Evolutionary conservation across 2,113 vertebrate genomes (phyloP).

Genomic region (Datnioides undecimradiatus): DNA sequence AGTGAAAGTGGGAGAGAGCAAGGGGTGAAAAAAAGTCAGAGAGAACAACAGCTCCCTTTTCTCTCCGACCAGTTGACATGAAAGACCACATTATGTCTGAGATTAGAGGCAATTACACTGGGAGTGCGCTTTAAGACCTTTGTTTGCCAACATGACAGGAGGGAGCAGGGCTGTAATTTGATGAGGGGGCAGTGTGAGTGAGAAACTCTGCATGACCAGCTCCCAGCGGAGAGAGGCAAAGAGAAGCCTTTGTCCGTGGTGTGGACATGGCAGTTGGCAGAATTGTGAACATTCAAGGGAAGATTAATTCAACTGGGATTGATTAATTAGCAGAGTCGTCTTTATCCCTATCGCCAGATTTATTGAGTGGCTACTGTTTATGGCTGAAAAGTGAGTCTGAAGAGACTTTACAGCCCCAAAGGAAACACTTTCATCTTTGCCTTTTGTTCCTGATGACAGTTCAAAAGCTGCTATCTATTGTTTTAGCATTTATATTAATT

Average conservation of each 20-base stretch:
- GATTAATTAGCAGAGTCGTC: conserved; percentile 10
- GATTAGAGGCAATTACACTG: conserved; percentile 84
- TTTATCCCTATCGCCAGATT: neutral
- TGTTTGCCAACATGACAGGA: conserved; percentile 87
- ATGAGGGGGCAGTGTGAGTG: conserved; percentile 77
- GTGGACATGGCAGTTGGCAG: conserved; percentile 32
- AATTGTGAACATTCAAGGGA: conserved; percentile 40
- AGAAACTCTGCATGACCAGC: conserved; percentile 67
- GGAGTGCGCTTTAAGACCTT: conserved; percentile 84
- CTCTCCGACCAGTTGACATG: conserved; percentile 69
- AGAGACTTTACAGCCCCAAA: conserved; percentile 8
- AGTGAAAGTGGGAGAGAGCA: conserved; percentile 67
- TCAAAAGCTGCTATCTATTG: conserved; percentile 72
- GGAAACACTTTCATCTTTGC: conserved; percentile 68
- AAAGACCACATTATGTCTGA: conserved; percentile 83
- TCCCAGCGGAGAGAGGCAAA: conserved; percentile 58
- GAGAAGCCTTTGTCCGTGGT: conserved; percentile 60
- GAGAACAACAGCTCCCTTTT: conserved; percentile 79
- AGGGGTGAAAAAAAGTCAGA: conserved; percentile 22
- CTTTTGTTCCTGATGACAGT: conserved; percentile 54
- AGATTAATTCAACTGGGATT: conserved; percentile 42
- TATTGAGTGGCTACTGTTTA: conserved; percentile 21
- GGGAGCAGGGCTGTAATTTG: conserved; percentile 83
- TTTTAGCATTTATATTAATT: conserved; percentile 70
- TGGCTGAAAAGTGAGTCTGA: conserved; percentile 40